Conservation (phyloP, 1,140 invertebrate species). For the Lithobius niger region DNA sequence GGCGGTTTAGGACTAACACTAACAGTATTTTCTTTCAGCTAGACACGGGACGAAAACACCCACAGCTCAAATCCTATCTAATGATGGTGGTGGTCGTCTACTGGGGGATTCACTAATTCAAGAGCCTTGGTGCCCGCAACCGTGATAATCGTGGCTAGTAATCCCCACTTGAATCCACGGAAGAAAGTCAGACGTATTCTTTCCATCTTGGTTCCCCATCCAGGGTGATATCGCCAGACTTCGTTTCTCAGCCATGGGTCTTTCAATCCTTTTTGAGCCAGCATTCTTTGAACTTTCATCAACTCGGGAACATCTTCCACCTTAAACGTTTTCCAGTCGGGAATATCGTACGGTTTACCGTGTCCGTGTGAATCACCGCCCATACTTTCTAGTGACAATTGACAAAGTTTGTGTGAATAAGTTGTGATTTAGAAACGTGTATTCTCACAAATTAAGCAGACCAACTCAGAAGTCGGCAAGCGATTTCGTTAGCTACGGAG, state of each 20-base stretch:
- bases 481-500: no score
- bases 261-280: constrained; percentile 53
- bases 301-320: constrained; percentile 51
- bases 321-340: constrained; percentile 54
- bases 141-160: neutral
- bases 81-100: neutral
- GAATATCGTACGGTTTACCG: constrained; percentile 39
- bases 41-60: no score
- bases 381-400: no score
- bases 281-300: constrained; percentile 40
- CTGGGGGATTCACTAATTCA: no score
- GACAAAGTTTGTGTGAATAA: no score
- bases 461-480: no score
- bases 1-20: no score
- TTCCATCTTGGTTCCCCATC: neutral
- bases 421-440: no score
- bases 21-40: no score
- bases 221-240: neutral
- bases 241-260: constrained; percentile 63
- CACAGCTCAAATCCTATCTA: neutral
- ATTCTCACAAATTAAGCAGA: no score
- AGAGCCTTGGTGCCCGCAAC: neutral
- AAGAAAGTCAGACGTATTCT: neutral
- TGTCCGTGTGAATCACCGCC: constrained; percentile 31
- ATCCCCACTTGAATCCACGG: neutral